Percentiles rank a stretch among this genome's conserved stretches.
Evolutionary conservation across 2,888 invertebrate species (phyloP).

Genomic region (Phaonia tiefii): DNA sequence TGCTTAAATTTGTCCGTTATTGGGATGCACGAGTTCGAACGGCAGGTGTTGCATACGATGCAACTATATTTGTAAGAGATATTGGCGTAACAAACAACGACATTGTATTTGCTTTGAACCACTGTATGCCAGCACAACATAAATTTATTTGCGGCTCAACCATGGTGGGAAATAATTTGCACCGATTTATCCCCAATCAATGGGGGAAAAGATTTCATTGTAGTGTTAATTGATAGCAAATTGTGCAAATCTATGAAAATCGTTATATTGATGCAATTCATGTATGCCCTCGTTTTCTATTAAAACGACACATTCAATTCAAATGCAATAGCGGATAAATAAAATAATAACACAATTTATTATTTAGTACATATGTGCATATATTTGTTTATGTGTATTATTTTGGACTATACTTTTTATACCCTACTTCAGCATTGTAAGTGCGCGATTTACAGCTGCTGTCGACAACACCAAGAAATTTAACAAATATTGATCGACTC

Average conservation of each 20-base stretch:
- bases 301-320: too few relatives aligned
- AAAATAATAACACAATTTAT: constrained; percentile 14
- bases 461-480: too few relatives aligned
- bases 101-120: too few relatives aligned
- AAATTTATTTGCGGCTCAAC: too few relatives aligned
- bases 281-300: constrained; percentile 8
- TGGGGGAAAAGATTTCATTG: constrained; percentile 30
- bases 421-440: neutral
- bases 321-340: constrained; percentile 4
- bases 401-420: neutral
- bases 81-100: too few relatives aligned
- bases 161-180: constrained; percentile 50
- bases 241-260: constrained; percentile 75
- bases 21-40: too few relatives aligned
- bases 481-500: too few relatives aligned
- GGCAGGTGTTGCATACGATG: too few relatives aligned
- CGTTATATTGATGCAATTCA: constrained; percentile 44
- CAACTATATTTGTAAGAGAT: too few relatives aligned
- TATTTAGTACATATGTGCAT: constrained; percentile 17
- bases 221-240: constrained; percentile 79
- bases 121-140: too few relatives aligned
- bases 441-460: too few relatives aligned
- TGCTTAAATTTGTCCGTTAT: too few relatives aligned
- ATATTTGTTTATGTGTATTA: neutral
- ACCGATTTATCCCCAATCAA: constrained; percentile 55